These are phyloP conservation scores for Eonycteris spelaea DNA, from an alignment of 2,113 vertebrate species.

Conservation along the genomic window DNA sequence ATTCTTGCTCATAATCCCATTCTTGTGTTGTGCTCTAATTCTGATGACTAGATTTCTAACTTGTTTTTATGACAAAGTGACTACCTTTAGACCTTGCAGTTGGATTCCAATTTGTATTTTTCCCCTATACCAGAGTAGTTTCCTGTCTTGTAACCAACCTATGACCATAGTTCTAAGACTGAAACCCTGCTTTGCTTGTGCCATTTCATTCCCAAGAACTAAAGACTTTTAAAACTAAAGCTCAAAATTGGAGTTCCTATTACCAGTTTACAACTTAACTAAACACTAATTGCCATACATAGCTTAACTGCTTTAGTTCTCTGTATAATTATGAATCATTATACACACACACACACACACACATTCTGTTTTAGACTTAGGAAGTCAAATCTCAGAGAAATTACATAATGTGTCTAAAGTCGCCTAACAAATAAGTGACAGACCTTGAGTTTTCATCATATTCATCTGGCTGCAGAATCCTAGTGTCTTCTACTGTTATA, in stretches of 20 bases:
- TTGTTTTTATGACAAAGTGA: neutral
- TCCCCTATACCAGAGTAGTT: neutral
- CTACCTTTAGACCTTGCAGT: neutral
- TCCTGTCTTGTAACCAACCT: neutral
- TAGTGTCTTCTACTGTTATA: neutral
- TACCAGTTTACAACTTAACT: neutral
- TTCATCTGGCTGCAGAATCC: neutral
- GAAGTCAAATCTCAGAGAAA: neutral
- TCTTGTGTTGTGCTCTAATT: neutral
- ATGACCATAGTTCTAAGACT: neutral
- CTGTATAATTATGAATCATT: neutral
- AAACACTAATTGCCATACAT: neutral
- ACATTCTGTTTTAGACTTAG: neutral
- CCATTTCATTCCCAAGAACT: neutral
- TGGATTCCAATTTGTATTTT: neutral
- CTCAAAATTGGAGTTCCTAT: neutral
- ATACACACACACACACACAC: too few relatives aligned
- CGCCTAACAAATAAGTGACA: neutral
- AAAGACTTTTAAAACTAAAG: neutral
- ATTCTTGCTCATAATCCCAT: neutral
- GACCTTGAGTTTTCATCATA: neutral
- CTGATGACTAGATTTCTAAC: neutral
- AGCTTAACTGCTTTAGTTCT: neutral
- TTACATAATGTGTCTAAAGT: neutral
- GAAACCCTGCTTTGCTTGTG: neutral